Evolutionary conservation across 1,140 invertebrate species (phyloP).

Genomic region (Aphelinus atriplicis): DNA sequence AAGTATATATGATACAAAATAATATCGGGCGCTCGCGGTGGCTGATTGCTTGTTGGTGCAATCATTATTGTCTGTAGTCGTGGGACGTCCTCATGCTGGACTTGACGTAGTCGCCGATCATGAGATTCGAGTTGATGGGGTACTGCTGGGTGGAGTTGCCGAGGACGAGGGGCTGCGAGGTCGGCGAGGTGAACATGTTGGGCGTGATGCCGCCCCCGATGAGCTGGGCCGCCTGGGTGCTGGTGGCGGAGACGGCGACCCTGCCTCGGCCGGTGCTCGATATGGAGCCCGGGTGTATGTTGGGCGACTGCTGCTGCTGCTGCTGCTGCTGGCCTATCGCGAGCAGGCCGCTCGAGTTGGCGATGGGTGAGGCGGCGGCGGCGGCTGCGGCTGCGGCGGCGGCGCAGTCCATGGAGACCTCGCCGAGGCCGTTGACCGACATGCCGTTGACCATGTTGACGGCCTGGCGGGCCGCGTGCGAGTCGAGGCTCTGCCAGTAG

Average conservation of each 20-base stretch:
- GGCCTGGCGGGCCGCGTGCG: constrained; percentile 76
- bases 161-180: constrained; percentile 17
- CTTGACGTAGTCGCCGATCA: too few species aligned
- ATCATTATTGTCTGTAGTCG: too few species aligned
- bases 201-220: constrained; percentile 80
- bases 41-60: too few species aligned
- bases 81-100: too few species aligned
- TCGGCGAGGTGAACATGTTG: constrained; percentile 71
- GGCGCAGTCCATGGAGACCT: constrained; percentile 73
- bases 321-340: constrained; percentile 34
- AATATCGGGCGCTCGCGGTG: too few species aligned
- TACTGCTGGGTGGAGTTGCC: too few species aligned
- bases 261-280: constrained; percentile 72
- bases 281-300: constrained; percentile 73
- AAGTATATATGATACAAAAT: too few species aligned
- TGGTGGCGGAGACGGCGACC: constrained; percentile 70
- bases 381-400: background rate
- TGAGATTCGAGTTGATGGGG: too few species aligned
- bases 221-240: constrained; percentile 73
- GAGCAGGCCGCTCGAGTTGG: constrained; percentile 46
- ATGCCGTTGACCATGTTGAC: constrained; percentile 85
- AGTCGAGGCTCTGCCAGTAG: constrained; percentile 88
- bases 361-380: background rate
- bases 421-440: constrained; percentile 79
- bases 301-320: constrained; percentile 54